Conservation (phyloP, 2,797 vertebrate species). For the Semaprochilodus insignis region DNA sequence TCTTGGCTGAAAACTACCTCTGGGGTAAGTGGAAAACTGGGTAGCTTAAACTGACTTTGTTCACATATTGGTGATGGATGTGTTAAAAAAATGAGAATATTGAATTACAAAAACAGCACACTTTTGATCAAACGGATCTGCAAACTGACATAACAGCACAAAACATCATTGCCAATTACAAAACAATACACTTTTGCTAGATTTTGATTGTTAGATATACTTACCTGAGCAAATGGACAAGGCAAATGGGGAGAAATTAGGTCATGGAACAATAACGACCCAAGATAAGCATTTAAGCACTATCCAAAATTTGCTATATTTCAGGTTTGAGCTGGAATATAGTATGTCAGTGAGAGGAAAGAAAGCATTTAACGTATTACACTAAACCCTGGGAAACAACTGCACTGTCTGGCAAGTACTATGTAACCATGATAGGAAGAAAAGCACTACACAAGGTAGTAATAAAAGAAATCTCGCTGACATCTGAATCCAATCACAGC, state of each 20-base stretch:
- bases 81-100: too few relatives aligned
- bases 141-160: too few relatives aligned
- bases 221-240: background rate
- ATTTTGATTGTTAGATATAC: background rate
- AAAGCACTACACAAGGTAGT: conserved; percentile 15
- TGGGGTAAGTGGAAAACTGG: too few relatives aligned
- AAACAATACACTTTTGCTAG: too few relatives aligned
- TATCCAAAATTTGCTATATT: background rate
- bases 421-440: conserved; percentile 8
- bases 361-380: background rate
- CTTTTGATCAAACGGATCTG: too few relatives aligned
- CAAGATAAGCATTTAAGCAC: background rate
- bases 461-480: conserved; percentile 21
- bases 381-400: conserved; percentile 19
- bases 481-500: conserved; percentile 17
- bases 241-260: background rate
- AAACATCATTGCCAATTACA: too few relatives aligned
- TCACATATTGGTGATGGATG: too few relatives aligned
- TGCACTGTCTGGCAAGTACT: conserved; percentile 6
- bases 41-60: too few relatives aligned
- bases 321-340: background rate
- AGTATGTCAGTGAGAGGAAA: background rate
- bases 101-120: too few relatives aligned
- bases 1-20: too few relatives aligned
- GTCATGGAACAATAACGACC: background rate